A percentile compares a stretch with the other conserved stretches of the same genome.
Conservation (phyloP, 2,888 invertebrate genomes). For the Drosophila recens region DNA sequence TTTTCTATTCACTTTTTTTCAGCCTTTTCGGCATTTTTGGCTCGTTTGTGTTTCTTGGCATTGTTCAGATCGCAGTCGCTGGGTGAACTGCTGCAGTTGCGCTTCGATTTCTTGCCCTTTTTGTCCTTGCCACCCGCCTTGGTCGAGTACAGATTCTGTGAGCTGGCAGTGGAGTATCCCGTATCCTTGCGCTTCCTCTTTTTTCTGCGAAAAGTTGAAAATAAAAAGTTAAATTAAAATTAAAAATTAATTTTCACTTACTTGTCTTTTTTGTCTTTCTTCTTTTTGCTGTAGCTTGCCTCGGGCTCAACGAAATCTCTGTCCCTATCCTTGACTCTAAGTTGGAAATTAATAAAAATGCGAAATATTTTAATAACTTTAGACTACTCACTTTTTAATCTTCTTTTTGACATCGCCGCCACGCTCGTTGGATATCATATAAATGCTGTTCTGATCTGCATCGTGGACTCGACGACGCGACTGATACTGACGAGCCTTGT, state of each 20-base stretch:
- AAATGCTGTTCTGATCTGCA: conserved; percentile 86
- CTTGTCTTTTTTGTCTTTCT: conserved; percentile 81
- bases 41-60: conserved; percentile 77
- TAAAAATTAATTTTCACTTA: conserved; percentile 25
- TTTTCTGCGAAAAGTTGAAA: conserved; percentile 55
- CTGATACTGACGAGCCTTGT: conserved; percentile 75
- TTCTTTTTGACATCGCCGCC: conserved; percentile 81
- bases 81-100: conserved; percentile 77
- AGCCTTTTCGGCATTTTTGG: conserved; percentile 77
- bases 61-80: conserved; percentile 79
- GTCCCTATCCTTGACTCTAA: conserved; percentile 79
- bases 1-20: conserved; percentile 79
- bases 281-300: conserved; percentile 74
- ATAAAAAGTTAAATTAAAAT: too few relatives aligned
- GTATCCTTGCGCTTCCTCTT: conserved; percentile 87
- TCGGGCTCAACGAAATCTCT: conserved; percentile 82
- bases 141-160: conserved; percentile 86
- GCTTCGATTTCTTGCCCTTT: conserved; percentile 80
- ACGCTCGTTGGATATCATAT: conserved; percentile 86
- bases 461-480: conserved; percentile 80
- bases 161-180: conserved; percentile 90
- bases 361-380: not conserved
- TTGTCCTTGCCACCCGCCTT: conserved; percentile 83
- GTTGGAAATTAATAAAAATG: not conserved
- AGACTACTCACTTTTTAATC: conserved; percentile 73